Base-by-base conservation (phyloP, 2,113 vertebrate genomes). In the Colossoma macropomum region DNA sequence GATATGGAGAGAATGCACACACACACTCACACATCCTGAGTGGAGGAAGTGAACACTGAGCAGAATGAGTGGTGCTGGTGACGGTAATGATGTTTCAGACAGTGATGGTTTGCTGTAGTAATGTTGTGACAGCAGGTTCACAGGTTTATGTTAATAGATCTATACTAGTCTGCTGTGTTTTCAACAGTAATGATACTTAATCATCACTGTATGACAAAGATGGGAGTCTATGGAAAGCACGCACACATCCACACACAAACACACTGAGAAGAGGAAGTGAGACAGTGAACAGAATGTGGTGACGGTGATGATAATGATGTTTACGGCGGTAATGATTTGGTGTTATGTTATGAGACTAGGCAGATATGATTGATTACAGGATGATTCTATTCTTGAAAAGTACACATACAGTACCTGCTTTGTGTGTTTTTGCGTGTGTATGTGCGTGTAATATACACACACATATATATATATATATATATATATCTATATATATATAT, bases 11-110 rank as follows among this genome's bases (percentile, higher is more conserved):
- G 25, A 5, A 52, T 28, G n/a, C 54, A 59, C 63, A 68, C 60
- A 56, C 68, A 45, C 38, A 62, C 27, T 62, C 79, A 65, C 74
- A 73, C 52, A 25, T 62, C 59, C 59, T 62, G 59, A 9, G 45
- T 16, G 32, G 73, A 76, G 73, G 81, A 82, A 77, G 73, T 70
- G 38, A 76, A 41, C 62, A 16, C 10, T 32, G 27, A 59, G 23
- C 62, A 76, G 73, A 69, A 69, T 82, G 50, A 45, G 41, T 11
- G 34, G 34, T 38, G 34, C 34, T 4, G 3, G 34, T 69, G 28
- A 50, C 77, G 66, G 60, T 60, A 28, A 68, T 52, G 21, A 54
- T 75, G 41, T 32, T 21, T 19, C 2, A 34, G 65, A 30, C 65
- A 21, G 65, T 68, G 65, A 30, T 66, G 28, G 63, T 30, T 30